A percentile compares a stretch with the other conserved stretches of the same genome.
Evolutionary conservation across 2,888 invertebrate genomes (phyloP).

Genomic region (Chromoteleia sp.): DNA sequence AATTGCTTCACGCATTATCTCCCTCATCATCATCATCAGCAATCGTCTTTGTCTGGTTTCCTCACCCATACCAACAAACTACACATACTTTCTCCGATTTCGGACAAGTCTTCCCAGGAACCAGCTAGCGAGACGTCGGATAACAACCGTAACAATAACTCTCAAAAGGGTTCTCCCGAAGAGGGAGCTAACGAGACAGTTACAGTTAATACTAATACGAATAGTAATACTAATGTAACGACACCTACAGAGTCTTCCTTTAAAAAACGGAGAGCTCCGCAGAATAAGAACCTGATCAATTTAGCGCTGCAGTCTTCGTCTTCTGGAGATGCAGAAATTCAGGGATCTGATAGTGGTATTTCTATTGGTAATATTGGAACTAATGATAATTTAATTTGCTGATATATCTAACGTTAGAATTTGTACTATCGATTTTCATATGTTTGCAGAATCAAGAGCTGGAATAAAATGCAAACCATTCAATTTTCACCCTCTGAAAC

Average conservation of each 20-base stretch:
- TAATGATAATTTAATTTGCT: no score
- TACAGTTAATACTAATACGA: conserved; percentile 81
- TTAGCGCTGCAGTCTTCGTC: conserved; percentile 88
- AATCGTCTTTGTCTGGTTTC: conserved; percentile 87
- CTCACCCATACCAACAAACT: conserved; percentile 90
- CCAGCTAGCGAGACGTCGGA: conserved; percentile 93
- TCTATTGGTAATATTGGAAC: conserved; percentile 86
- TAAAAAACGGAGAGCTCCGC: conserved; percentile 88
- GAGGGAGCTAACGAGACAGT: conserved; percentile 85
- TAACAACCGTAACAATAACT: conserved; percentile 91
- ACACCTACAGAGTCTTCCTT: conserved; percentile 82
- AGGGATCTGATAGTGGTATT: conserved; percentile 95
- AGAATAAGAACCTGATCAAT: conserved; percentile 91
- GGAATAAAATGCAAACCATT: conserved; percentile 90
- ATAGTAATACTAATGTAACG: conserved; percentile 84
- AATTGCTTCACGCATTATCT: conserved; percentile 87
- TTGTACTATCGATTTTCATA: neutral
- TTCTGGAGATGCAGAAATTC: conserved; percentile 90
- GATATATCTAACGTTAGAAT: neutral
- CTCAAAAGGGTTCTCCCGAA: conserved; percentile 91
- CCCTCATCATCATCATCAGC: conserved; percentile 85
- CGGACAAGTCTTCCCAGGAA: conserved; percentile 95
- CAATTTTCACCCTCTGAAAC: conserved; percentile 86
- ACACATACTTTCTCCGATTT: conserved; percentile 95
- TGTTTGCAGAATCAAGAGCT: conserved; percentile 88